Evolutionary conservation across 1,140 invertebrate genomes (phyloP).

Genomic region (Drosophila ironensis): DNA sequence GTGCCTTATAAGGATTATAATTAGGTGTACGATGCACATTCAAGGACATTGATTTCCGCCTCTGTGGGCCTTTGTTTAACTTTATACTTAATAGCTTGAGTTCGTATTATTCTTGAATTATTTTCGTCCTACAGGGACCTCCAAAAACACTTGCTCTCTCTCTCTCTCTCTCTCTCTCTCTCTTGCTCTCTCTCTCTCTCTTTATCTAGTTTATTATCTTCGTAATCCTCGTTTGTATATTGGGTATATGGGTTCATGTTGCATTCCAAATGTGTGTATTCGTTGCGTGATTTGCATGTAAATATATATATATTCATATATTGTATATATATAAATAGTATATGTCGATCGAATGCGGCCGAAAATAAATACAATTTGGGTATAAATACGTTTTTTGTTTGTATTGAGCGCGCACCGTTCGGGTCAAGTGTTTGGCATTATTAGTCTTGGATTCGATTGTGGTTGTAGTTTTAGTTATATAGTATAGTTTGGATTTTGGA

Average conservation of each 20-base stretch:
- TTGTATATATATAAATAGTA: slow-evolving; percentile 29
- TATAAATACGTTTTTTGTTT: slow-evolving; percentile 40
- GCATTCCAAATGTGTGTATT: slow-evolving; percentile 35
- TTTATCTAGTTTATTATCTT: slow-evolving; percentile 33
- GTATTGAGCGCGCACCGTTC: too few relatives aligned
- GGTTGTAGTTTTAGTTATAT: background rate
- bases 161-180: background rate
- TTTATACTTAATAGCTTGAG: slow-evolving; percentile 36
- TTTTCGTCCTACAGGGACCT: slow-evolving; percentile 18
- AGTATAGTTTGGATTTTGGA: background rate
- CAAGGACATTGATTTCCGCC: slow-evolving; percentile 38
- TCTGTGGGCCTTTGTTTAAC: slow-evolving; percentile 16
- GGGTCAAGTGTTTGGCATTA: slow-evolving; percentile 6
- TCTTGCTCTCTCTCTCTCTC: slow-evolving; percentile 1
- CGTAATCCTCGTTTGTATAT: slow-evolving; percentile 32
- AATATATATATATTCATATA: slow-evolving; percentile 13
- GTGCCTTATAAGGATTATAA: slow-evolving; percentile 68
- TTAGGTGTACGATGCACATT: slow-evolving; percentile 50
- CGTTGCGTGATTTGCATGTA: slow-evolving; percentile 47
- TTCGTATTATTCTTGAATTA: background rate
- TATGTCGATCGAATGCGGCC: slow-evolving; percentile 32
- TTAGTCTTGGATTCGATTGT: slow-evolving; percentile 10
- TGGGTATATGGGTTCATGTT: slow-evolving; percentile 15
- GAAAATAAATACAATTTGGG: slow-evolving; percentile 37
- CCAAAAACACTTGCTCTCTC: too few relatives aligned